Evolutionary conservation across 92 coral and sea anemone species (phyloP).

Genomic region (Nematostella vectensis): DNA sequence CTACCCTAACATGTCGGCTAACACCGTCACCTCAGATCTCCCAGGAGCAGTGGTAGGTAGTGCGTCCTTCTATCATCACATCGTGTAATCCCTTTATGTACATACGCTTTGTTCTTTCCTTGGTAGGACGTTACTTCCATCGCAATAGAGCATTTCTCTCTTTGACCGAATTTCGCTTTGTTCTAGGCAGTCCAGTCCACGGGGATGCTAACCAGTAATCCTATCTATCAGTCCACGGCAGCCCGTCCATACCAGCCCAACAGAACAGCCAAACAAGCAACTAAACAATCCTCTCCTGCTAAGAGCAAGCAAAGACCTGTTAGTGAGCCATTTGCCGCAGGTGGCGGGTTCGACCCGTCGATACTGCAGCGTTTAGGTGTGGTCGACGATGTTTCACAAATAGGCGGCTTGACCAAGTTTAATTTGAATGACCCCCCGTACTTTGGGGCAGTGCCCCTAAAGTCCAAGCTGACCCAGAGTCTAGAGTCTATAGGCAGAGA

Average conservation of each 20-base stretch:
- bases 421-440: not conserved
- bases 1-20: conserved; percentile 13
- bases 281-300: not conserved
- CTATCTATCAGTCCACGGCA: conserved; percentile 10
- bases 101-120: not conserved
- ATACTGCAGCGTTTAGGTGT: not conserved
- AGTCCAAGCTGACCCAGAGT: not conserved
- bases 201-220: conserved; percentile 29
- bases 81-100: no score
- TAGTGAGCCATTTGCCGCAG: conserved; percentile 3
- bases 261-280: not conserved
- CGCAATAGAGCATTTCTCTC: no score
- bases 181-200: conserved; percentile 64
- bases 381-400: not conserved
- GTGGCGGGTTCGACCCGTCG: conserved; percentile 4
- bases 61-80: not conserved
- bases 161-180: conserved; percentile 39
- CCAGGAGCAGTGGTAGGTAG: conserved; percentile 41
- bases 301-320: conserved; percentile 1
- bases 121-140: not conserved
- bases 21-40: conserved; percentile 19
- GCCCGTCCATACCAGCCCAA: not conserved
- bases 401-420: conserved; percentile 1
- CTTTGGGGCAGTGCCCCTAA: not conserved
- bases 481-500: not conserved